These are phyloP conservation scores for Hemicordylus capensis DNA, from an alignment of 2,113 vertebrate species.

Conservation along the genomic window DNA sequence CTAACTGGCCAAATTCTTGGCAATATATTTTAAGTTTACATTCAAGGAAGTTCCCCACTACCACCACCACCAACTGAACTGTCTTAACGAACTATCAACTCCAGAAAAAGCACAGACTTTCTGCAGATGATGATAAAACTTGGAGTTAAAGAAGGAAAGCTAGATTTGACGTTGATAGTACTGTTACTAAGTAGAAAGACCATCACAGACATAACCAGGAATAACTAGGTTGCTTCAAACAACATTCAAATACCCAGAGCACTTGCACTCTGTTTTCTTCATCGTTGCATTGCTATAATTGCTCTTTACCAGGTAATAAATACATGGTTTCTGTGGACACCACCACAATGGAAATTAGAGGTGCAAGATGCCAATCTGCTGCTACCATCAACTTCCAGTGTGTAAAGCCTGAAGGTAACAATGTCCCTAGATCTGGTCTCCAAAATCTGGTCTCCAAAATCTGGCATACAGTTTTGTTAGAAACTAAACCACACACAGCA, in stretches of 20 bases:
- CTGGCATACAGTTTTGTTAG: background rate
- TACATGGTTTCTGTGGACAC: background rate
- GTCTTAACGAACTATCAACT: background rate
- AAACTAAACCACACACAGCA: background rate
- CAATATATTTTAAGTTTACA: too few species aligned
- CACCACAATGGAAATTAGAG: background rate
- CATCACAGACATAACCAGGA: constrained; percentile 41
- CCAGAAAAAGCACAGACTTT: background rate
- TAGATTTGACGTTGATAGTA: constrained; percentile 64
- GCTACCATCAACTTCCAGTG: background rate
- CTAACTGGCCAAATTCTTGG: background rate
- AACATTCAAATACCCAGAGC: constrained; percentile 38
- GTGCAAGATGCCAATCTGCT: background rate
- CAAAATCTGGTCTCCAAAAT: background rate
- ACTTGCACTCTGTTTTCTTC: constrained; percentile 46
- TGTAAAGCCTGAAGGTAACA: background rate
- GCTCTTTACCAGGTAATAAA: background rate
- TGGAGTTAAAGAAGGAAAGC: constrained; percentile 5
- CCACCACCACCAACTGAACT: too few species aligned
- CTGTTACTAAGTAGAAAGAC: constrained; percentile 56
- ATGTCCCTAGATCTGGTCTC: background rate
- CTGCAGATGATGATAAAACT: background rate
- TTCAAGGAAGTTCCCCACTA: too few species aligned
- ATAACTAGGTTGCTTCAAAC: constrained; percentile 41
- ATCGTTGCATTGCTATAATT: constrained; percentile 32